A percentile compares a stretch with the other conserved stretches of the same genome.
Conservation (phyloP, 1,140 invertebrate genomes). For the Hetaerina americana region DNA sequence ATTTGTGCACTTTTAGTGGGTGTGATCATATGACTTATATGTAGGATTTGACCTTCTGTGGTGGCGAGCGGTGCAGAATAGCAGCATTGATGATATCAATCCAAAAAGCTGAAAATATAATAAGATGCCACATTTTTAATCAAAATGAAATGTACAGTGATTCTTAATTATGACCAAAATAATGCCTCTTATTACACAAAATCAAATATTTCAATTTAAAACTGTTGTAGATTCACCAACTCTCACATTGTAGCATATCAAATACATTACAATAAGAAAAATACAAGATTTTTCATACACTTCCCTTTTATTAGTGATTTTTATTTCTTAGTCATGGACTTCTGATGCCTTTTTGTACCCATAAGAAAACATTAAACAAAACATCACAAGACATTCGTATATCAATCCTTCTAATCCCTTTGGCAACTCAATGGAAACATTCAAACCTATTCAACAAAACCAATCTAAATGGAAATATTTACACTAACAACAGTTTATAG, state of each 20-base stretch:
- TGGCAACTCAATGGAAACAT: too few relatives aligned
- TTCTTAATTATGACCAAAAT: not conserved
- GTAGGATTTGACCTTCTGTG: slow-evolving; percentile 53
- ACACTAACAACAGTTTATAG: too few relatives aligned
- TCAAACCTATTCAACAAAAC: too few relatives aligned
- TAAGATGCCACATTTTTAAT: not conserved
- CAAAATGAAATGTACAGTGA: not conserved
- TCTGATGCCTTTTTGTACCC: too few relatives aligned
- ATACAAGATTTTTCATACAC: too few relatives aligned
- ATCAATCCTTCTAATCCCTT: too few relatives aligned
- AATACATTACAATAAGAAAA: too few relatives aligned
- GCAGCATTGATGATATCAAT: slow-evolving; percentile 56
- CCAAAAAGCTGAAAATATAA: slow-evolving; percentile 49
- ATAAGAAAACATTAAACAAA: too few relatives aligned
- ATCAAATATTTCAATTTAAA: not conserved
- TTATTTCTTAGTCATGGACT: too few relatives aligned
- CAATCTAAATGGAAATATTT: too few relatives aligned
- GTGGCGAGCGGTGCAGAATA: slow-evolving; percentile 60
- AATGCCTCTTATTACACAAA: not conserved
- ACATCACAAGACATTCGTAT: too few relatives aligned
- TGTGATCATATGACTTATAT: slow-evolving; percentile 50
- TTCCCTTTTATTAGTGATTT: too few relatives aligned
- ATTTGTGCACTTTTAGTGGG: slow-evolving; percentile 14
- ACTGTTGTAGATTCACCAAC: not conserved
- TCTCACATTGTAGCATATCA: not conserved